Percentiles rank a stretch among this genome's conserved stretches.
Conservation (phyloP, 2,113 vertebrate genomes). For the Coptodon rendalli region DNA sequence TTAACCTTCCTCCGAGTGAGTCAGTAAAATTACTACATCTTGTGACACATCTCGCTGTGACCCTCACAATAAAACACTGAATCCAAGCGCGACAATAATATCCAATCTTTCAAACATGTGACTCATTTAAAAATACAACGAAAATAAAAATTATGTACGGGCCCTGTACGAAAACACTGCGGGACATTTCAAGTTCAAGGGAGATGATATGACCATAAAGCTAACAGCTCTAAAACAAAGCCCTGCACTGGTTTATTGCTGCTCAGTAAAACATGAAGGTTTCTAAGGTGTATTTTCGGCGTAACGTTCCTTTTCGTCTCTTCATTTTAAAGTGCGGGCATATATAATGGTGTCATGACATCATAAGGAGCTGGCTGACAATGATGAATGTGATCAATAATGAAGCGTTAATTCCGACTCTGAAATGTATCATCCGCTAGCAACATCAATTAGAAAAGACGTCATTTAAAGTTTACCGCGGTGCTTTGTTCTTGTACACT, state of each 20-base stretch:
- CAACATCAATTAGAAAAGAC: background rate
- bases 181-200: constrained; percentile 40
- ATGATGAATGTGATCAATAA: constrained; percentile 43
- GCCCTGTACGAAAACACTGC: background rate
- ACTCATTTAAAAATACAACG: background rate
- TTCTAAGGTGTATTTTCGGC: constrained; percentile 8
- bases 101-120: background rate
- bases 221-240: constrained; percentile 17
- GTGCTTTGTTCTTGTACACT: background rate
- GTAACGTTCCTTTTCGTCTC: background rate
- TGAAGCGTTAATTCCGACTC: background rate
- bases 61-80: background rate
- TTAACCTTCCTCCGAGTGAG: background rate
- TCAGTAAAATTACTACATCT: background rate
- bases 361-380: constrained; percentile 9
- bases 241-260: background rate
- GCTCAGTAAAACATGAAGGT: constrained; percentile 14
- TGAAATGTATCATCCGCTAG: background rate
- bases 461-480: background rate
- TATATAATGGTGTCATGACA: constrained; percentile 11
- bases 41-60: background rate
- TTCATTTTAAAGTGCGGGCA: background rate
- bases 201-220: constrained; percentile 18
- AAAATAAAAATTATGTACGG: background rate
- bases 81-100: background rate